Evolutionary conservation across 2,888 invertebrate genomes (phyloP), one percentile per base, ranked within the genome.

Genomic region (Macrosoma leucophasiata): DNA sequence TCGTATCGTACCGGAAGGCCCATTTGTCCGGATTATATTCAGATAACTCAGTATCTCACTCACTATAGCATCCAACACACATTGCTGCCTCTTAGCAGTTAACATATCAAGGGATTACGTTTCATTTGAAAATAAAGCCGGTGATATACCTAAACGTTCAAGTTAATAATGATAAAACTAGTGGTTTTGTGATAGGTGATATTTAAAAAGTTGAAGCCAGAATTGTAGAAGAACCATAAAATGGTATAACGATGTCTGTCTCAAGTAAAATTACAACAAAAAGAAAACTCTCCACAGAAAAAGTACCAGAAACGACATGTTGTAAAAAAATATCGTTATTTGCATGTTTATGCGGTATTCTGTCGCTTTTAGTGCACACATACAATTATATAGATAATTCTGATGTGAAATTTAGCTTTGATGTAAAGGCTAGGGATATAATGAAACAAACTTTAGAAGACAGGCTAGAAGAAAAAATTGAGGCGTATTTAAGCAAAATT

Each of bases 1-100:
- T 54, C 57, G 44, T 64, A 68, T 67, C 62, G 50, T 51, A 50
- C 78, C 73, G 82, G 84, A 84, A 79, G 75, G 55, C 46, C 57
- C 65, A 69, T 75, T 76, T 63, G 54, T 46, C 52, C 52, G 74
- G 69, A 79, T 74, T 72, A 72, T 56, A 53, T 57, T 46, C 62
- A 62, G 71, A 77, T 74, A 77, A 62, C 59, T 55, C 52, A 39
- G 47, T 43, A 41, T 38, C 42, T 31, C 34, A 39, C 30, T 9
- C 18, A 30, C 36, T 21, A 36, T 31, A 36, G 26, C 22, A 36
- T 21, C 36, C 27, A 22, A 14, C 13, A 27, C 22, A 36, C 36
- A 18, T 10, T 23, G 14, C n/a, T n/a, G n/a, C n/a, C n/a, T n/a
- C n/a, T n/a, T n/a, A n/a, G n/a, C n/a, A n/a, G n/a, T n/a, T n/a